Percentiles rank a stretch among this genome's conserved stretches.
Conservation (phyloP, 1,140 invertebrate species). For the Drusus annulatus region DNA sequence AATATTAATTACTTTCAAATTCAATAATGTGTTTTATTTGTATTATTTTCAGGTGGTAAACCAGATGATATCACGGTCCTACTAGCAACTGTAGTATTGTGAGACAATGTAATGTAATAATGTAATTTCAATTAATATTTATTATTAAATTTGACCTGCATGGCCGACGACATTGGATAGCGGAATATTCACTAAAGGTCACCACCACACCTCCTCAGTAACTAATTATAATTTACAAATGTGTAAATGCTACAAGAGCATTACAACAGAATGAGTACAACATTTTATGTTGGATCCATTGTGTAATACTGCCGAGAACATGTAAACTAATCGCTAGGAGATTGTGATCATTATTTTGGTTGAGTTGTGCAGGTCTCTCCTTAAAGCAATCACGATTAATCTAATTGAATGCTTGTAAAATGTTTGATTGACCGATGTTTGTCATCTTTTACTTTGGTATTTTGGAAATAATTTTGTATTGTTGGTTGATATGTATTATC, state of each 20-base stretch:
- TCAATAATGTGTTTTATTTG: too few species aligned
- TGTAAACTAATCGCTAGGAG: too few species aligned
- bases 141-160: constrained; percentile 33
- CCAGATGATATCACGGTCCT: constrained; percentile 98
- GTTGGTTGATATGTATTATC: too few species aligned
- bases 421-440: constrained; percentile 2
- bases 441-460: constrained; percentile 1
- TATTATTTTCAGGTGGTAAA: constrained; percentile 87
- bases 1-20: not conserved
- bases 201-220: too few species aligned
- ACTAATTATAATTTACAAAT: too few species aligned
- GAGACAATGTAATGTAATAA: constrained; percentile 63
- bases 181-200: too few species aligned
- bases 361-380: not conserved
- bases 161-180: not conserved
- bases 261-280: too few species aligned
- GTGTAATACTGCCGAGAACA: too few species aligned
- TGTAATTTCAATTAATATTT: constrained; percentile 26
- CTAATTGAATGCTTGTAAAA: constrained; percentile 26
- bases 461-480: too few species aligned
- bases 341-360: not conserved
- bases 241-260: too few species aligned
- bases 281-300: too few species aligned
- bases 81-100: constrained; percentile 89
- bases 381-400: constrained; percentile 30